Percentiles rank a stretch among this genome's conserved stretches.
These are phyloP conservation scores for Bothrops alternatus DNA, from an alignment of 2,797 vertebrate species.

Conservation along the genomic window DNA sequence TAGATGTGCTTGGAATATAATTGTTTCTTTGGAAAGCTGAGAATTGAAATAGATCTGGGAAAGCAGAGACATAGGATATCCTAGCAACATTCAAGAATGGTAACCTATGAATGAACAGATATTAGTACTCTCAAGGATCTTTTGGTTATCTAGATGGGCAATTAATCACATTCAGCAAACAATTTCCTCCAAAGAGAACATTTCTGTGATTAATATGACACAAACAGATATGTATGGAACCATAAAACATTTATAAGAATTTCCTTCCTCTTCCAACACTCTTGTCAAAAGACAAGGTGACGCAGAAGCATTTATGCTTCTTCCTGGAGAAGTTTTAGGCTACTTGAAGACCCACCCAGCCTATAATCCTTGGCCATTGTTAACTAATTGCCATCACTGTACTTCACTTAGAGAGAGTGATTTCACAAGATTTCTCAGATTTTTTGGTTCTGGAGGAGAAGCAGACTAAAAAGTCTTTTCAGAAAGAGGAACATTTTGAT, in stretches of 20 bases:
- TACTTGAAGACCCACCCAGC: not conserved
- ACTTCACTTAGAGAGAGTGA: not conserved
- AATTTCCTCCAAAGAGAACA: slow-evolving; percentile 42
- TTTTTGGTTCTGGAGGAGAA: not conserved
- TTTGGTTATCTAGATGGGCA: slow-evolving; percentile 44
- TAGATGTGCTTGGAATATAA: not conserved
- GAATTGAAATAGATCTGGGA: slow-evolving; percentile 28
- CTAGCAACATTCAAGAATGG: slow-evolving; percentile 6
- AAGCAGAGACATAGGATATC: not conserved
- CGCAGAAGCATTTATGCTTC: not conserved
- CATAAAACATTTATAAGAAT: slow-evolving; percentile 39
- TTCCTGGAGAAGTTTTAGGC: slow-evolving; percentile 9
- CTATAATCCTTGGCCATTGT: not conserved
- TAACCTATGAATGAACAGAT: not conserved
- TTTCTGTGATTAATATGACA: slow-evolving; percentile 23
- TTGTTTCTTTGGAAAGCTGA: slow-evolving; percentile 28
- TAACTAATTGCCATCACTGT: not conserved
- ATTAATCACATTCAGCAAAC: slow-evolving; percentile 45
- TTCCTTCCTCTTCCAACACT: slow-evolving; percentile 60
- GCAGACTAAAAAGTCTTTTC: not conserved
- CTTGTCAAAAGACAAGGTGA: slow-evolving; percentile 23
- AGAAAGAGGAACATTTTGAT: not conserved
- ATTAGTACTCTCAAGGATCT: not conserved
- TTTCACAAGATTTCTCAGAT: not conserved
- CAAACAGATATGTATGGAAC: slow-evolving; percentile 40